Base-by-base conservation (phyloP, 2,888 invertebrate genomes). In the Rutpela maculata region DNA sequence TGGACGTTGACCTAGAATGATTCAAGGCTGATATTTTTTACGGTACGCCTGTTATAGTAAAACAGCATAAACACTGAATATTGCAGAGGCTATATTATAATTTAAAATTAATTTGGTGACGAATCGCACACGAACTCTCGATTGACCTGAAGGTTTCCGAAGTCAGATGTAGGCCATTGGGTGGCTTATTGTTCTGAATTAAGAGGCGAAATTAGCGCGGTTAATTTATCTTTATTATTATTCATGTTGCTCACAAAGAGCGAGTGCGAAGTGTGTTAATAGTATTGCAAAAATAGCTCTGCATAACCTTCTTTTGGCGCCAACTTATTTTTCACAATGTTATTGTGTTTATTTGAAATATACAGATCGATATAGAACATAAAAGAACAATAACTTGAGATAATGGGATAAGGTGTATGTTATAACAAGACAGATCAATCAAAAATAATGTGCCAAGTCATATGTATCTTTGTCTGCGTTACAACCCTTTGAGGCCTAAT, bases 21-120 rank as follows among this genome's bases (percentile, higher is more conserved):
- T 62, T 17, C 62, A 62, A 62, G 62, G 62, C 11, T 26, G 17
- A 62, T 35, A n/a, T 62, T 31, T 59, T 59, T 62, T 35, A 62
- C 62, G 31, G 1, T 31, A n/a, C 50, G n/a, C 7, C 15, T 50
- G n/a, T n/a, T 15, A 12, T 50, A n/a, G 50, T 50, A 50, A 50
- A 50, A 50, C 15, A 50, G 50, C 6, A 50, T n/a, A n/a, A 50
- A 50, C 2, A 50, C 12, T 50, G n/a, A 15, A 50, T 50, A 50
- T 50, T 50, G 50, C 5, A n/a, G 15, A 50, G n/a, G 50, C 17
- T 50, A 50, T 7, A 50, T n/a, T 6, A 50, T 15, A 50, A 50
- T 43, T 43, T 43, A 12, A 43, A 43, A 15, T 50, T 50, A 50
- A 50, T 50, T 50, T 17, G n/a, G 50, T 50, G 50, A 50, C 50